Evolutionary conservation across 1,140 invertebrate genomes (phyloP).

Genomic region (Anagrus nilaparvatae): DNA sequence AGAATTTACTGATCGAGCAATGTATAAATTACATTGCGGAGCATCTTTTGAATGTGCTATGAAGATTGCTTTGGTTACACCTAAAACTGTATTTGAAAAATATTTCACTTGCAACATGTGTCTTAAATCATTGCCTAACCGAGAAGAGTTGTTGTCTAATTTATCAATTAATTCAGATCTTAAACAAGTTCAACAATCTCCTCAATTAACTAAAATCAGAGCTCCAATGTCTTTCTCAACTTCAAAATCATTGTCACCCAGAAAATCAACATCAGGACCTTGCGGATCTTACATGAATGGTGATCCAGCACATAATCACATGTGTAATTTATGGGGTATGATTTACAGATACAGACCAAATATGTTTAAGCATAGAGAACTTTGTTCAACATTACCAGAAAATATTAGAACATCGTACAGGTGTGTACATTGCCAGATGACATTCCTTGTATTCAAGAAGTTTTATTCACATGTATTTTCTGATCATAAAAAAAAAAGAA

Average conservation of each 20-base stretch:
- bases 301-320: constrained; percentile 34
- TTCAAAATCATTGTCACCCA: too few relatives aligned
- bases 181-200: constrained; percentile 26
- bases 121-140: constrained; percentile 25
- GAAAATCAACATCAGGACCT: too few relatives aligned
- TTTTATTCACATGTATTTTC: constrained; percentile 26
- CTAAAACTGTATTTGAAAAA: constrained; percentile 32
- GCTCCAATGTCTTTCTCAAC: constrained; percentile 3
- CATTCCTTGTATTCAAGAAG: constrained; percentile 35
- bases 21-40: constrained; percentile 35
- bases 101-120: constrained; percentile 43
- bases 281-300: constrained; percentile 31
- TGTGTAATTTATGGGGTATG: constrained; percentile 37
- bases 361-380: constrained; percentile 30
- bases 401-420: constrained; percentile 27
- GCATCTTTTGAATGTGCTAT: constrained; percentile 39
- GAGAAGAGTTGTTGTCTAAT: constrained; percentile 32
- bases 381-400: constrained; percentile 24
- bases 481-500: constrained; percentile 33
- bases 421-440: constrained; percentile 34
- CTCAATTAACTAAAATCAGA: constrained; percentile 18
- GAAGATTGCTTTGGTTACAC: constrained; percentile 37
- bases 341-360: constrained; percentile 36
- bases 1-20: constrained; percentile 31
- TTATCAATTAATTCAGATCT: constrained; percentile 31